Evolutionary conservation across 1,140 invertebrate genomes (phyloP).

Genomic region (honey bee (Apis mellifera)): Amel_HAv3.1 CM009936.2:1762501-1763000

Average conservation of each 20-base stretch:
- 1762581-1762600: slow-evolving; percentile 94
- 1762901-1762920: too few relatives aligned
- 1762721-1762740: slow-evolving; percentile 93
- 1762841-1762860: not conserved
- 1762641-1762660: slow-evolving; percentile 92
- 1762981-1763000: too few relatives aligned
- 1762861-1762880: not conserved
- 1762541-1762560: slow-evolving; percentile 47
- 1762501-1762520: slow-evolving; percentile 66
- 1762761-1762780: slow-evolving; percentile 71
- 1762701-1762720: slow-evolving; percentile 91
- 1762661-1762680: slow-evolving; percentile 94
- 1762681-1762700: slow-evolving; percentile 91
- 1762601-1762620: slow-evolving; percentile 91
- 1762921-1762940: too few relatives aligned
- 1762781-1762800: not conserved
- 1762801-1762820: not conserved
- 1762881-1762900: too few relatives aligned
- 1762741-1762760: slow-evolving; percentile 94
- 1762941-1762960: not conserved
- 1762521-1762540: slow-evolving; percentile 77
- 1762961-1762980: not conserved
- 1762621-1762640: slow-evolving; percentile 89
- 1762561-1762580: slow-evolving; percentile 89
- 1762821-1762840: not conserved